A percentile compares a stretch with the other conserved stretches of the same genome.
These are phyloP conservation scores for Prenolepis imparis DNA, from an alignment of 2,888 invertebrate species.

Conservation along the genomic window DNA sequence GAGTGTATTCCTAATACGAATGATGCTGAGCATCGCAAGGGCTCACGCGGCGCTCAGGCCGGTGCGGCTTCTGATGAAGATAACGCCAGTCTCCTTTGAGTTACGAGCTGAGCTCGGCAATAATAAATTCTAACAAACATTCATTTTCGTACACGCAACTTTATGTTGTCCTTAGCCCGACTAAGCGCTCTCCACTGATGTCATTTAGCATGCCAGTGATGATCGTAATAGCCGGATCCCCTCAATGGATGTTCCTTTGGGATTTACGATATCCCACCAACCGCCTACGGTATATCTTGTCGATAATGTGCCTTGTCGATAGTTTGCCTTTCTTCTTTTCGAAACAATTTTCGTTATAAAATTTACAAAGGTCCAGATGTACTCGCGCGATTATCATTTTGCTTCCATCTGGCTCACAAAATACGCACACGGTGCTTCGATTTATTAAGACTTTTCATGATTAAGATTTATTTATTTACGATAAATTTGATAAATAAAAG, in stretches of 20 bases:
- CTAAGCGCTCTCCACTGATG: slow-evolving; percentile 84
- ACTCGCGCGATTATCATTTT: neutral
- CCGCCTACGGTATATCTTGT: slow-evolving; percentile 58
- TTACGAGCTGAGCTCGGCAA: slow-evolving; percentile 84
- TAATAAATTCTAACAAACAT: slow-evolving; percentile 86
- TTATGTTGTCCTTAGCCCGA: slow-evolving; percentile 85
- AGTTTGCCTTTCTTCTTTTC: slow-evolving; percentile 30
- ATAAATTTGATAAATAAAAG: too few relatives aligned
- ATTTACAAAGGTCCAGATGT: neutral
- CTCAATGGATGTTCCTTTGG: slow-evolving; percentile 76
- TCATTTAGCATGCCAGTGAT: slow-evolving; percentile 85
- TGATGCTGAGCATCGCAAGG: slow-evolving; percentile 75
- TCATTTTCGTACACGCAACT: slow-evolving; percentile 86
- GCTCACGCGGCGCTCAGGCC: slow-evolving; percentile 79
- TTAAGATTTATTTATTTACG: neutral
- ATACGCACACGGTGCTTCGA: neutral
- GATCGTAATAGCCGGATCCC: slow-evolving; percentile 83
- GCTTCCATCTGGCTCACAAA: neutral
- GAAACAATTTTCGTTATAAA: neutral
- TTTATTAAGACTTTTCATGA: neutral
- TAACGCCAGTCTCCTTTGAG: slow-evolving; percentile 85
- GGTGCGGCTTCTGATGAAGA: slow-evolving; percentile 84
- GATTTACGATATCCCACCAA: slow-evolving; percentile 71
- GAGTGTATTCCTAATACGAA: slow-evolving; percentile 71
- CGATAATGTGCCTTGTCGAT: slow-evolving; percentile 72